A percentile compares a stretch with the other conserved stretches of the same genome.
These are phyloP conservation scores for Corythucha ciliata DNA, from an alignment of 2,888 invertebrate species.

Conservation along the genomic window DNA sequence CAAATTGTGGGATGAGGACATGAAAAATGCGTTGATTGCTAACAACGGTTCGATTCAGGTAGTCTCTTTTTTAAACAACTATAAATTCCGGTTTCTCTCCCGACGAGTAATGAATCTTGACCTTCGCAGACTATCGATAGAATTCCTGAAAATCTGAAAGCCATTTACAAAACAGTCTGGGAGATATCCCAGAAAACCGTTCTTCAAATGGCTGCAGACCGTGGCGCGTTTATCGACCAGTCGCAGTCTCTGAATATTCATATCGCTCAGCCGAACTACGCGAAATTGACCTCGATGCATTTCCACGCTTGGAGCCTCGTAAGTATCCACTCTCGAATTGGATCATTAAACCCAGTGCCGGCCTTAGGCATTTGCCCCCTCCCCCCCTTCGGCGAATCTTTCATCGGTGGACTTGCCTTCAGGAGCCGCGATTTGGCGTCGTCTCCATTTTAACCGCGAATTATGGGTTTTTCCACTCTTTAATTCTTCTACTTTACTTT, in stretches of 20 bases:
- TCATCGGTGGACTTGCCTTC: too few relatives aligned
- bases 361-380: too few relatives aligned
- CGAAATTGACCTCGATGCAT: slow-evolving; percentile 93
- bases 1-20: slow-evolving; percentile 86
- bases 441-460: too few relatives aligned
- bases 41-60: slow-evolving; percentile 83
- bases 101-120: slow-evolving; percentile 5
- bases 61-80: slow-evolving; percentile 3
- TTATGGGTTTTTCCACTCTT: too few relatives aligned
- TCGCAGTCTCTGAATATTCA: slow-evolving; percentile 97
- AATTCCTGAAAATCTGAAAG: slow-evolving; percentile 76
- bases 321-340: slow-evolving; percentile 23
- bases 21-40: slow-evolving; percentile 89
- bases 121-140: slow-evolving; percentile 57
- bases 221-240: slow-evolving; percentile 97
- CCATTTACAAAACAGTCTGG: slow-evolving; percentile 93
- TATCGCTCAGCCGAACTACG: slow-evolving; percentile 88
- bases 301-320: slow-evolving; percentile 92
- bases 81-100: not conserved
- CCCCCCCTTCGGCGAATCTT: too few relatives aligned
- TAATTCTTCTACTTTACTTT: too few relatives aligned
- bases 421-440: too few relatives aligned
- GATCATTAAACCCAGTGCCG: too few relatives aligned
- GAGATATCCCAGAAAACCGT: slow-evolving; percentile 89
- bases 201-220: slow-evolving; percentile 93